Base-by-base conservation (phyloP, 2,797 vertebrate genomes). In the Xiphophorus birchmanni region DNA sequence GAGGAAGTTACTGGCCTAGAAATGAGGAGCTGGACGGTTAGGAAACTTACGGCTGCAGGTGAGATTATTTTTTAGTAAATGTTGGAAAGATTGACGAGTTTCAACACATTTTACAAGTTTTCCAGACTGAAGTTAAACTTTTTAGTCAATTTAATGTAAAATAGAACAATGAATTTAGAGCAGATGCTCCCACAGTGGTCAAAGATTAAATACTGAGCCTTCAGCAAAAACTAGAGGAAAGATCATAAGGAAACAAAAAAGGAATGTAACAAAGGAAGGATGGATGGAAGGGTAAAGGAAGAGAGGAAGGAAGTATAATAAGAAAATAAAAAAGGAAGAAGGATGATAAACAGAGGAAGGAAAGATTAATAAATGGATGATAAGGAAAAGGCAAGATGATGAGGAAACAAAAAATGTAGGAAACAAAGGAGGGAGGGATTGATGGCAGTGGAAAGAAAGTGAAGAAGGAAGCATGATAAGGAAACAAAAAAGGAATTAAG, bases 1-100 rank as follows among this genome's bases (percentile, higher is more conserved):
- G 80, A 99, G 91, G 83, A 99, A 99, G 88, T 99, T 99, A 93
- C 97, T 99, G 80, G 98, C 98, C 99, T 85, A 12, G 75, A 54
- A 75, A 63, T 17, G 69, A 77, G 32, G 15, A 45, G 37, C 63
- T 1, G 21, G 54, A 79, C 13, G 29, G 60, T 35, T 60, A 13
- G 58, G 15, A 74, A 73, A 74, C 8, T 2, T 29, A 9, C 12
- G 26, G 12, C 12, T 17, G 44, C 44, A 72, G 26, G 6, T 7
- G n/a, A 47, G 69, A 47, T 42, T 35, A 23, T 75, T 48, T 75
- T 48, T 60, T 21, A 78, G 69, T 23, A 50, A 12, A n/a, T 56
- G 44, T 37, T 9, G 1, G 8, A 18, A 75, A 48, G 42, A 72
- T 29, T 23, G 0, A 42, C 15, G 8, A 15, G 0, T 32, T 60